Conservation (phyloP, 2,113 vertebrate species). For the Psittacus erithacus region DNA sequence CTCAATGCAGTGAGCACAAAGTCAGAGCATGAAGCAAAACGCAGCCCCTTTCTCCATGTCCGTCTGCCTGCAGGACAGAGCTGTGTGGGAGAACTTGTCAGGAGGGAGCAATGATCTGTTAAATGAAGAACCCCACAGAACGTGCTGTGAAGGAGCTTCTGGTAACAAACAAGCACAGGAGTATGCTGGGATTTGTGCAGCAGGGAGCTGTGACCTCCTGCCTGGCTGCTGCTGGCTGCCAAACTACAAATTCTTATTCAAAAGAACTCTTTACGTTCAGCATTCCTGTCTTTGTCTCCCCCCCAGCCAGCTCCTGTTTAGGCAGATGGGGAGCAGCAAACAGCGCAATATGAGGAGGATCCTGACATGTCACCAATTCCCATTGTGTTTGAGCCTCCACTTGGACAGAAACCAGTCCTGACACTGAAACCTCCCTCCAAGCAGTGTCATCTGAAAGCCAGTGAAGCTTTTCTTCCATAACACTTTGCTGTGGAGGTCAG, state of each 20-base stretch:
- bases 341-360: not conserved
- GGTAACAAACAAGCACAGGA: not conserved
- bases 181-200: fast-evolving
- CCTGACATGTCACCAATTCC: not conserved
- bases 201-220: not conserved
- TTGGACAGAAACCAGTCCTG: not conserved
- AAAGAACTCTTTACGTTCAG: not conserved
- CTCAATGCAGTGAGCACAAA: not conserved
- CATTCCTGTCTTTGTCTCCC: not conserved
- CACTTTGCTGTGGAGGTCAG: fast-evolving
- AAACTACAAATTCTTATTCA: not conserved
- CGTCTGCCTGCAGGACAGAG: not conserved
- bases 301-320: not conserved
- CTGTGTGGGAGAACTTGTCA: not conserved
- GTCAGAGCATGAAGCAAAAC: not conserved
- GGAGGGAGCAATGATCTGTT: not conserved
- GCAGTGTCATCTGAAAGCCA: not conserved
- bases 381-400: not conserved
- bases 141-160: not conserved
- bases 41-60: not conserved
- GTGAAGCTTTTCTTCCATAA: not conserved
- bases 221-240: not conserved
- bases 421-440: not conserved
- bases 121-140: not conserved
- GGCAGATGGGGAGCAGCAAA: not conserved